phyloP scores from a whole-genome alignment of 2,113 vertebrate species.

The Neolamprologus longior region DNA sequence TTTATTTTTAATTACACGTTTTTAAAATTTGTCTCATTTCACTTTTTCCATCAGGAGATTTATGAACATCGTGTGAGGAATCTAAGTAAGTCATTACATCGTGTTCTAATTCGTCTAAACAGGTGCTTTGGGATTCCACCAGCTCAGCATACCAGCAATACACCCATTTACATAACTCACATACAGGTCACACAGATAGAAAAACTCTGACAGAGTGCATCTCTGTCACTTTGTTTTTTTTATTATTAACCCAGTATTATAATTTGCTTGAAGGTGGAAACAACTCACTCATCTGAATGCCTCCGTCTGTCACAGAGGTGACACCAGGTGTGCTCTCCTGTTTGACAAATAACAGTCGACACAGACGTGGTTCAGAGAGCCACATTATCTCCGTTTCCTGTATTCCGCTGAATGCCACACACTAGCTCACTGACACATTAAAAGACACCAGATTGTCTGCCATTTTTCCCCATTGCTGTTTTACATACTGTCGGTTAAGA shows the following conservation, averaged over 20 bases:
- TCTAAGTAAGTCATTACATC: neutral
- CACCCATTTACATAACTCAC: neutral
- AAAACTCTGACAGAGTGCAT: constrained; percentile 10
- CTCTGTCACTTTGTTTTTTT: neutral
- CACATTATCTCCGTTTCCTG: neutral
- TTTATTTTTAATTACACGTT: neutral
- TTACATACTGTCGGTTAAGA: neutral
- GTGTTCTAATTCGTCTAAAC: neutral
- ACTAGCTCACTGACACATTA: neutral
- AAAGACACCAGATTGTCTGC: neutral
- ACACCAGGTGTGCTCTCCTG: constrained; percentile 28
- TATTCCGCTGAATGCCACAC: neutral
- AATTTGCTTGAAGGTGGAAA: constrained; percentile 12
- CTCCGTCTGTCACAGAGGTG: neutral
- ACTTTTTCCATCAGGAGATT: neutral
- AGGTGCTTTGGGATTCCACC: constrained; percentile 30
- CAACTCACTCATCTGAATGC: neutral
- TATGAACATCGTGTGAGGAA: neutral
- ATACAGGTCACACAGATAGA: neutral
- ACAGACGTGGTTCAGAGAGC: neutral
- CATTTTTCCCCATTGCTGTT: neutral
- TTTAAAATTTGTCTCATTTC: neutral
- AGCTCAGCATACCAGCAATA: neutral
- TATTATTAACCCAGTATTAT: neutral
- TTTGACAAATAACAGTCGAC: neutral